Conservation (phyloP, 2,888 invertebrate genomes). For the Smittia sp. region DNA sequence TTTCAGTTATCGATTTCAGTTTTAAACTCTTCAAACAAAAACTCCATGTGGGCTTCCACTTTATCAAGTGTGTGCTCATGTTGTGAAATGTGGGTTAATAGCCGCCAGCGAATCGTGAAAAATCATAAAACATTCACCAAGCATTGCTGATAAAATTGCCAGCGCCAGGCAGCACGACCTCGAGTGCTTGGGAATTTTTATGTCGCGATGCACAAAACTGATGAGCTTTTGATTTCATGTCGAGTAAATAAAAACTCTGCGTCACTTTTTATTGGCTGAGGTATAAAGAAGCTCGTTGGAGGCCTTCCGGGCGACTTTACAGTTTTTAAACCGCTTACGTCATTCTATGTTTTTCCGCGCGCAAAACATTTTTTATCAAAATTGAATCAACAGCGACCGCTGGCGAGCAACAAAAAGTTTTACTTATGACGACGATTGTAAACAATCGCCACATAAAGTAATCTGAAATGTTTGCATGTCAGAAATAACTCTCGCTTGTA, state of each 20-base stretch:
- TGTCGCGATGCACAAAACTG: neutral
- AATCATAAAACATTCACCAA: neutral
- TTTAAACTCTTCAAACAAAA: neutral
- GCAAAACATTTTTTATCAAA: too few species aligned
- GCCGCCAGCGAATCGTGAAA: neutral
- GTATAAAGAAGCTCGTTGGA: too few species aligned
- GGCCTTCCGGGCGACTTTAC: too few species aligned
- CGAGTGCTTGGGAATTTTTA: neutral
- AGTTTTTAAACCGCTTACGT: too few species aligned
- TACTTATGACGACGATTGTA: too few species aligned
- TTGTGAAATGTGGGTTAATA: neutral
- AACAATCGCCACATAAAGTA: neutral
- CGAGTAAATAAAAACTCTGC: too few species aligned
- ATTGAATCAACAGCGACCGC: too few species aligned
- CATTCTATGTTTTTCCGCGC: too few species aligned
- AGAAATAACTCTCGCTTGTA: neutral
- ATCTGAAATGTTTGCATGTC: constrained; percentile 1
- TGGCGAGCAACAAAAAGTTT: too few species aligned
- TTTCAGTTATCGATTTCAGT: neutral
- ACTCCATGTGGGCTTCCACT: neutral
- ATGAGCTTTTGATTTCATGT: too few species aligned
- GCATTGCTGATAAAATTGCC: neutral
- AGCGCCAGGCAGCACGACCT: neutral
- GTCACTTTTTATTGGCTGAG: too few species aligned
- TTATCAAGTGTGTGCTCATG: neutral